Evolutionary conservation across 1,140 invertebrate genomes (phyloP).

Genomic region (Lycorma delicatula): DNA sequence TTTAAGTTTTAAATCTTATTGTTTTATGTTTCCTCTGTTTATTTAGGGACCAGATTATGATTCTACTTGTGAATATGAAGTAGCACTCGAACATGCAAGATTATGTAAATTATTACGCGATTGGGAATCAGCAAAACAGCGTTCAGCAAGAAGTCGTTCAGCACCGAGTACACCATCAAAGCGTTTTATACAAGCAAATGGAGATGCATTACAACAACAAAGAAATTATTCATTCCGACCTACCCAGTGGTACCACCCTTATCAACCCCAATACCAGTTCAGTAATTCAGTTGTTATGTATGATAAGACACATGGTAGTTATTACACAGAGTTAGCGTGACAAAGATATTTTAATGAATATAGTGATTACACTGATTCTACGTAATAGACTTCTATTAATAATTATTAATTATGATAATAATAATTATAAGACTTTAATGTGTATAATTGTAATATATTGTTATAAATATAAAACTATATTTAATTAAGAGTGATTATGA

Average conservation of each 20-base stretch:
- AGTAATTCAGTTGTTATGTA: slow-evolving; percentile 25
- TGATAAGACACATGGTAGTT: slow-evolving; percentile 21
- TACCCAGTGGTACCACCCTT: slow-evolving; percentile 5
- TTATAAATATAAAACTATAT: too few relatives aligned
- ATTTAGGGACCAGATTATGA: slow-evolving; percentile 28
- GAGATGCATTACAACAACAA: not conserved
- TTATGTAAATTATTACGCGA: slow-evolving; percentile 22
- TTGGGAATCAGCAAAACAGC: slow-evolving; percentile 25
- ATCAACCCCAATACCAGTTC: slow-evolving; percentile 12
- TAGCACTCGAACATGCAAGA: slow-evolving; percentile 21
- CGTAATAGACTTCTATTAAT: too few relatives aligned
- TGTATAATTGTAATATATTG: too few relatives aligned
- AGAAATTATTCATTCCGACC: not conserved
- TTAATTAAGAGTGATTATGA: too few relatives aligned
- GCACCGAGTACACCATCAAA: slow-evolving; percentile 9
- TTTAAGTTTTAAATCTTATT: too few relatives aligned
- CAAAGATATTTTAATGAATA: not conserved
- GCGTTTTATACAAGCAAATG: not conserved
- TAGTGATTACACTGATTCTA: too few relatives aligned
- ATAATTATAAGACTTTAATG: too few relatives aligned
- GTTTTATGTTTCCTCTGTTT: too few relatives aligned
- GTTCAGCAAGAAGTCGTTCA: slow-evolving; percentile 11
- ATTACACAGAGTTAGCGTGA: slow-evolving; percentile 28
- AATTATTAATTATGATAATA: too few relatives aligned
- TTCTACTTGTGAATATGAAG: slow-evolving; percentile 22